phyloP scores from a whole-genome alignment of 2,888 invertebrate genomes.

The Crocallis elinguaria region DNA sequence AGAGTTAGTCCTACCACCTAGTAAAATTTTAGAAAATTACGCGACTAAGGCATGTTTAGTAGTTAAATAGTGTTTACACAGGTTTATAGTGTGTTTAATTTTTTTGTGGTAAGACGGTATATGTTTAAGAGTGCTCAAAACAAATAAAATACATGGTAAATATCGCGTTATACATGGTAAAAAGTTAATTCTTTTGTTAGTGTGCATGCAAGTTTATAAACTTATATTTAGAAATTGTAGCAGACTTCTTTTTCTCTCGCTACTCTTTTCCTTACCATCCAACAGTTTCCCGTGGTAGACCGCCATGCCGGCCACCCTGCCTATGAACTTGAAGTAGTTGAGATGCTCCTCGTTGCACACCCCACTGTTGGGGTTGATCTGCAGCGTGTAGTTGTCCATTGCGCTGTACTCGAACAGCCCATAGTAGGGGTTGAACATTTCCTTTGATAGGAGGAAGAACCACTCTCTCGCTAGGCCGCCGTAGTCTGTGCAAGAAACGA shows the following conservation, averaged over 20 bases:
- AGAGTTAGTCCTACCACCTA: no score
- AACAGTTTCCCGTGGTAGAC: constrained; percentile 99
- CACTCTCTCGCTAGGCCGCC: constrained; percentile 98
- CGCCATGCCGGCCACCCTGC: constrained; percentile 99
- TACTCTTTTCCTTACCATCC: constrained; percentile 88
- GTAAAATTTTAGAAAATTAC: no score
- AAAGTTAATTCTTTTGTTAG: no score
- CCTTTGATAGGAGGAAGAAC: constrained; percentile 99
- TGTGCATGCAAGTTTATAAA: no score
- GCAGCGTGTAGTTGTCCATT: constrained; percentile 99
- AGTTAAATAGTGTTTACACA: no score
- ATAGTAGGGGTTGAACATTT: constrained; percentile 99
- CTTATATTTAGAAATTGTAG: neutral
- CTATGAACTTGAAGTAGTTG: constrained; percentile 99
- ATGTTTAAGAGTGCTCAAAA: no score
- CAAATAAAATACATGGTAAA: no score
- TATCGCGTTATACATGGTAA: no score
- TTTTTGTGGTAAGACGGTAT: no score
- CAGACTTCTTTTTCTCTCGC: neutral
- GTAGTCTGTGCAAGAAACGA: constrained; percentile 87
- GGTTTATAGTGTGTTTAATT: no score
- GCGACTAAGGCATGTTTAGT: no score
- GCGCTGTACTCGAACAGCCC: constrained; percentile 99
- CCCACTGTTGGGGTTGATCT: constrained; percentile 99
- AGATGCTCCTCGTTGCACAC: constrained; percentile 99